Base-by-base conservation (phyloP, 2,797 vertebrate genomes). In the Crenuchus spilurus region DNA sequence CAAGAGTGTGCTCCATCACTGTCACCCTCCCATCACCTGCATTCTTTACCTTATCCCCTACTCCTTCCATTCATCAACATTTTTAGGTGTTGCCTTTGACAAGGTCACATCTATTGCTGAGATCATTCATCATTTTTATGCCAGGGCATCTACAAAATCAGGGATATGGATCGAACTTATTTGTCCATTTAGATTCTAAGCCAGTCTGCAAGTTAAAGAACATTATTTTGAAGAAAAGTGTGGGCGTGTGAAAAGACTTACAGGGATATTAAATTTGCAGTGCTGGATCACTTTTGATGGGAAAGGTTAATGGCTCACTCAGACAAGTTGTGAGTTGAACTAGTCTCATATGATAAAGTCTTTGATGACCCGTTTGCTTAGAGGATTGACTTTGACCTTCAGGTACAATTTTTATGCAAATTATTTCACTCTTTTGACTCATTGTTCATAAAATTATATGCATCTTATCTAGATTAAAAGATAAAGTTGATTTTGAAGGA, bases 11-110 rank as follows among this genome's bases (percentile, higher is more conserved):
- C 87, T 93, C 86, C 87, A 90, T 88, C 89, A 90, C 70, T 91
- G 24, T 90, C 89, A 88, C 87, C 85, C 89, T 92, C 89, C 89
- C 87, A 91, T 94, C 93, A 94, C 91, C 87, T 88, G 72, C 70
- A 69, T 83, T 70, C 76, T 80, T 80, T 70, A 70, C 66, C 66
- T 82, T 74, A 80, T 74, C 61, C 66, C 68, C 57, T 49, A 44
- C 78, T 82, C 84, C 84, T 83, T 89, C 86, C 82, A 92, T 91
- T 87, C 83, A 88, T 93, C 90, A 89, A 87, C 76, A 86, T 87
- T 87, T 88, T 88, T 84, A 88, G 87, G 84, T 80, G 86, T 83
- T 72, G 80, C 82, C 77, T 86, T 83, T 91, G 91, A 92, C 90
- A 92, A 92, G 91, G 91, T 88, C 90, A 90, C 88, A 87, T 91